Percentiles rank a stretch among this genome's conserved stretches.
phyloP scores from a whole-genome alignment of 2,797 vertebrate species.

The Oreortyx pictus region DNA sequence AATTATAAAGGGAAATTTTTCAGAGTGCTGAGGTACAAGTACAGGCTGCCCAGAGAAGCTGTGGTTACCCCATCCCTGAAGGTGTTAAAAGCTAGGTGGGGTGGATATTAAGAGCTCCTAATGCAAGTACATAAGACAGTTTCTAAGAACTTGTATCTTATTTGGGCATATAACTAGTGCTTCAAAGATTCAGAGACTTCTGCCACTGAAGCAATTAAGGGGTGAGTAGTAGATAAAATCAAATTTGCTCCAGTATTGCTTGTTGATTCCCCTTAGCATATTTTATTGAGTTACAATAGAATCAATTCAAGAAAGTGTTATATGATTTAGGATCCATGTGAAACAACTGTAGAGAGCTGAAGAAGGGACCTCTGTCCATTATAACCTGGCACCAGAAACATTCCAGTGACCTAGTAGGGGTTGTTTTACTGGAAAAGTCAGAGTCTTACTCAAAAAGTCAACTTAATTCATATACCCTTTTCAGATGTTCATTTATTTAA shows the following conservation, averaged over 20 bases:
- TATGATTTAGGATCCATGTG: slow-evolving; percentile 1
- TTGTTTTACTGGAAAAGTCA: background rate
- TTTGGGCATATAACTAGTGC: slow-evolving; percentile 29
- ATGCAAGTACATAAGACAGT: slow-evolving; percentile 17
- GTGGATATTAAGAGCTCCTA: slow-evolving; percentile 13
- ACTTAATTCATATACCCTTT: background rate
- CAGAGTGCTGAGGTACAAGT: too few relatives aligned
- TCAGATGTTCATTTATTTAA: background rate
- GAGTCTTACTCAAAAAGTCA: background rate
- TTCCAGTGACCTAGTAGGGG: background rate
- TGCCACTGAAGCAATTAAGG: slow-evolving; percentile 54
- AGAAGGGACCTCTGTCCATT: background rate
- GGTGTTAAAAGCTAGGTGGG: too few relatives aligned
- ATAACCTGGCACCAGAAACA: background rate
- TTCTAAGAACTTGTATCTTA: slow-evolving; percentile 54
- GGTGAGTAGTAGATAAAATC: slow-evolving; percentile 29
- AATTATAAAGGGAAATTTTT: too few relatives aligned
- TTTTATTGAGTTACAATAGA: background rate
- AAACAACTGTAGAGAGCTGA: background rate
- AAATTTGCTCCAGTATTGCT: slow-evolving; percentile 29
- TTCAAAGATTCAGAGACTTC: slow-evolving; percentile 48
- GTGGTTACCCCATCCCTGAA: too few relatives aligned
- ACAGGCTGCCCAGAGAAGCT: too few relatives aligned
- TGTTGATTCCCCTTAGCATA: background rate
- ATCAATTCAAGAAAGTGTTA: slow-evolving; percentile 15